Percentiles rank a stretch among this genome's conserved stretches.
phyloP scores from a whole-genome alignment of 2,113 vertebrate species.

The Ceuthmochares aereus region DNA sequence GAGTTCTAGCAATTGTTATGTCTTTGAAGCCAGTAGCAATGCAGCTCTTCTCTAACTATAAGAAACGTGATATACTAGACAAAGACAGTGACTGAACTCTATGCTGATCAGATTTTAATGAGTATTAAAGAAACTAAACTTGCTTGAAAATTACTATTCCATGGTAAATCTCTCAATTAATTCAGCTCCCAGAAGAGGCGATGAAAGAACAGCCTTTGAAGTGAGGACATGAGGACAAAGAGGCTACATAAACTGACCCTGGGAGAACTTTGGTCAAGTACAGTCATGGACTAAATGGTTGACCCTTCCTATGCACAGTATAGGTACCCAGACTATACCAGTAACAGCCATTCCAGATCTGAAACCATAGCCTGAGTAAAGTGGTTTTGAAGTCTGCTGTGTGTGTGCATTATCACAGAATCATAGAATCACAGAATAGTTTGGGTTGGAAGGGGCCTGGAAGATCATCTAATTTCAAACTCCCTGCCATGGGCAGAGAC shows the following conservation, averaged over 20 bases:
- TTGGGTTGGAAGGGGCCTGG: no score
- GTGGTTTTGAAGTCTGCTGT: not conserved
- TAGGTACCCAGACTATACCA: not conserved
- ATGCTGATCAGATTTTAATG: not conserved
- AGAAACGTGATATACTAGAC: not conserved
- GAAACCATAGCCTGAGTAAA: not conserved
- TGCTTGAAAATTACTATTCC: not conserved
- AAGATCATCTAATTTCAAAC: no score
- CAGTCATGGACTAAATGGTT: not conserved
- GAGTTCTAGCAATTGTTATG: not conserved
- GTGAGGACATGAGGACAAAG: not conserved
- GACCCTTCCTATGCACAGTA: not conserved
- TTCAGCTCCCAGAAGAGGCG: not conserved
- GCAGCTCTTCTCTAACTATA: not conserved
- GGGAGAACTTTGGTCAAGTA: not conserved
- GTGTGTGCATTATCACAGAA: accelerated
- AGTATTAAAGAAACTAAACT: not conserved
- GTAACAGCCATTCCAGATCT: not conserved
- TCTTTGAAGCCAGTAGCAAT: not conserved
- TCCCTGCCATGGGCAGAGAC: no score
- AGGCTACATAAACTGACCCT: not conserved
- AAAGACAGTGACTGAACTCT: not conserved
- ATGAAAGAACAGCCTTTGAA: not conserved
- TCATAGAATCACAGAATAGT: no score
- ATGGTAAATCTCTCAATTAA: not conserved